Percentiles rank a stretch among this genome's conserved stretches.
These are phyloP conservation scores for Erebia aethiops DNA, from an alignment of 2,888 invertebrate genomes.

Conservation along the genomic window DNA sequence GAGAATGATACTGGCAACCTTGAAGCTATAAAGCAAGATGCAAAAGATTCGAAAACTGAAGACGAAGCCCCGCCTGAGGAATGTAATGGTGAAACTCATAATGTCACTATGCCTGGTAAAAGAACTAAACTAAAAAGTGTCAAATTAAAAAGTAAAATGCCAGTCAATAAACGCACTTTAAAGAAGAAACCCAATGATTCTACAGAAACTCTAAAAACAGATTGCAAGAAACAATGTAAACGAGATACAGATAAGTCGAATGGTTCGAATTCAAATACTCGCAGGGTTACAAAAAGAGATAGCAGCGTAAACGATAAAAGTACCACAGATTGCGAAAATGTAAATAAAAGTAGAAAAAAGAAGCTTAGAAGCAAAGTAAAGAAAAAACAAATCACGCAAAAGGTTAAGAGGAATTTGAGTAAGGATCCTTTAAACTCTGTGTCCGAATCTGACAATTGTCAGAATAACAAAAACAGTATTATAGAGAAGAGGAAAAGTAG, in stretches of 20 bases:
- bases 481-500: constrained; percentile 75
- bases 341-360: constrained; percentile 63
- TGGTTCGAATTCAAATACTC: constrained; percentile 58
- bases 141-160: constrained; percentile 57
- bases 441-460: constrained; percentile 63
- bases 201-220: constrained; percentile 62
- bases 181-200: constrained; percentile 71
- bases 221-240: constrained; percentile 73
- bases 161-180: constrained; percentile 66
- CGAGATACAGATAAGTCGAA: constrained; percentile 65
- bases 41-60: constrained; percentile 55
- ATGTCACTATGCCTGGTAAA: constrained; percentile 56
- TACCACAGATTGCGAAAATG: constrained; percentile 59
- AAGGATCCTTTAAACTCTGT: constrained; percentile 60
- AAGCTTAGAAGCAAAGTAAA: constrained; percentile 68
- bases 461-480: constrained; percentile 72
- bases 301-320: constrained; percentile 63
- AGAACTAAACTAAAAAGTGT: constrained; percentile 63
- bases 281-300: constrained; percentile 55
- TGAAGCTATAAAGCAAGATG: constrained; percentile 59
- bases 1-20: constrained; percentile 90
- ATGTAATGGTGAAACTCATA: constrained; percentile 68
- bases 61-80: constrained; percentile 66
- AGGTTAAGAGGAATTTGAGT: constrained; percentile 57
- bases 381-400: constrained; percentile 61